These are phyloP conservation scores for Meganola albula DNA, from an alignment of 2,888 invertebrate species.

Conservation along the genomic window DNA sequence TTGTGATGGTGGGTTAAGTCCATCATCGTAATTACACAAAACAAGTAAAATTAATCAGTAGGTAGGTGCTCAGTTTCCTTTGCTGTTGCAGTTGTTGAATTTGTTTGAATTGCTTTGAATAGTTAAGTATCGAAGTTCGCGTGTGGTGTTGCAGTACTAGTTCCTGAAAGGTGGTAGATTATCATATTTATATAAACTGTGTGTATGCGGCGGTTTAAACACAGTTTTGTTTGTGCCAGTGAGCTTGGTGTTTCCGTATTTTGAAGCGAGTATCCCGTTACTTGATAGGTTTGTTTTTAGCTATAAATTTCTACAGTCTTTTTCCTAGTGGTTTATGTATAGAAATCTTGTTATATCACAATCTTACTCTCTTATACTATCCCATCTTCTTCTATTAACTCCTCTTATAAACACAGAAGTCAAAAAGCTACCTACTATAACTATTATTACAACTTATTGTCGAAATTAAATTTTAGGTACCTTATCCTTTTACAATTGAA, in stretches of 20 bases:
- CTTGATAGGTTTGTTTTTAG: too few relatives aligned
- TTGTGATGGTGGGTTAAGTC: too few relatives aligned
- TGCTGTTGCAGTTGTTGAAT: slow-evolving; percentile 39
- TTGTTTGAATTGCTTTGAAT: slow-evolving; percentile 35
- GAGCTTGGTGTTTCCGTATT: slow-evolving; percentile 8
- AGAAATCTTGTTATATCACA: too few relatives aligned
- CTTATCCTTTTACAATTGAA: too few relatives aligned
- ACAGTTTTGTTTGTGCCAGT: slow-evolving; percentile 23
- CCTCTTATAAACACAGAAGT: too few relatives aligned
- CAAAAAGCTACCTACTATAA: too few relatives aligned
- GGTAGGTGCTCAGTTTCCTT: not conserved
- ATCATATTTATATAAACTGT: slow-evolving; percentile 58
- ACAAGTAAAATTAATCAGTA: not conserved
- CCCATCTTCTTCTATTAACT: too few relatives aligned
- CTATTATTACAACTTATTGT: too few relatives aligned
- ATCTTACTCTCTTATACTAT: too few relatives aligned
- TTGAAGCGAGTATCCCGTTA: slow-evolving; percentile 12
- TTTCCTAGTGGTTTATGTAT: too few relatives aligned
- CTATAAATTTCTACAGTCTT: too few relatives aligned
- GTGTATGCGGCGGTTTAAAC: slow-evolving; percentile 8
- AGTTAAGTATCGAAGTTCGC: slow-evolving; percentile 40
- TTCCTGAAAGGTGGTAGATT: slow-evolving; percentile 68
- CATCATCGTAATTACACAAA: not conserved
- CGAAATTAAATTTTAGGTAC: too few relatives aligned
- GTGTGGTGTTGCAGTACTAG: slow-evolving; percentile 35